Base-by-base conservation (phyloP, 1,140 invertebrate genomes). In the Sitobion miscanthi region DNA sequence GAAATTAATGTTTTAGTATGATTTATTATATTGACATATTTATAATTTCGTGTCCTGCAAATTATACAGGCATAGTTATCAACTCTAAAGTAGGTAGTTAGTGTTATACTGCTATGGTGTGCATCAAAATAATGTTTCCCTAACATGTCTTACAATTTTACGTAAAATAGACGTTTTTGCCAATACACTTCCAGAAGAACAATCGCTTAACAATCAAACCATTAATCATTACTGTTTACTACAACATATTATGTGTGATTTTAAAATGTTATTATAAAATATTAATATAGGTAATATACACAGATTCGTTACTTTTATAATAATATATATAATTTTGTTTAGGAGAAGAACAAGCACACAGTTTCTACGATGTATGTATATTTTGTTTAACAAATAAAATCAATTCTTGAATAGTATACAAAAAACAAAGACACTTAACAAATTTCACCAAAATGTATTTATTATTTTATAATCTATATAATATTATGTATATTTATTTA, bases 311-410 rank as follows among this genome's bases (percentile, higher is more conserved):
- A n/a, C 14, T n/a, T 77, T 77, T 0, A 30, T n/a, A 77, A 30
- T n/a, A 77, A 88, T n/a, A 52, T 20, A 11, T 49, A 49, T 52
- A 14, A 25, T 89, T 9, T 90, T 90, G 54, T 57, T 83, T 62
- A 93, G 91, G 82, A 14, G 38, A 42, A 25, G 38, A 93, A 30
- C 49, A 83, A 85, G 47, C 85, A 52, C 47, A 35, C 49, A 93
- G 91, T 57, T 23, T 83, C n/a, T 93, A 57, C n/a, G 82, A 93
- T n/a, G 82, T 93, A 85, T 93, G 91, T 57, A 93, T 93, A 86
- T 93, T 86, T 85, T 93, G 91, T 85, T 85, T 93, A 45, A 85
- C 91, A 54, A 93, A 93, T 86, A 86, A 45, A 85, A 52, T 42
- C 1, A 85, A 52, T 82, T 85, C 17, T 49, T 83, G 17, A 92